Evolutionary conservation across 2,888 invertebrate genomes (phyloP).

Genomic region (Nephrocerus scutellatus): DNA sequence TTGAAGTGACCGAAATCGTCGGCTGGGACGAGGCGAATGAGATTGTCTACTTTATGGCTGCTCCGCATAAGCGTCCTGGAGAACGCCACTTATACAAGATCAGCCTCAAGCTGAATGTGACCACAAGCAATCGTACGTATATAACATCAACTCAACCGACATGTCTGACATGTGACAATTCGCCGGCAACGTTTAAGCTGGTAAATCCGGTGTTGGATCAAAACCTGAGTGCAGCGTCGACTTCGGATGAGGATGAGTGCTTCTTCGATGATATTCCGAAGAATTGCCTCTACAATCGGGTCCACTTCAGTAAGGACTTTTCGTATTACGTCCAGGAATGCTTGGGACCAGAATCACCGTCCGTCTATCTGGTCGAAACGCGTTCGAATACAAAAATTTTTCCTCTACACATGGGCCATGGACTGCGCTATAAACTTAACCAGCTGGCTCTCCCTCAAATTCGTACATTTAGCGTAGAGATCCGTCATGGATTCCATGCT

Average conservation of each 20-base stretch:
- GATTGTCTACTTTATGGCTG: slow-evolving; percentile 73
- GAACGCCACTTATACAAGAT: slow-evolving; percentile 77
- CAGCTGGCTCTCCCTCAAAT: slow-evolving; percentile 68
- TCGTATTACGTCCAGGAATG: slow-evolving; percentile 67
- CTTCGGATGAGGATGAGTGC: slow-evolving; percentile 30
- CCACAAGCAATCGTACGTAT: slow-evolving; percentile 46
- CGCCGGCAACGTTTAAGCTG: slow-evolving; percentile 38
- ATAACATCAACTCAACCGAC: slow-evolving; percentile 45
- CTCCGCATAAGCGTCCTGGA: slow-evolving; percentile 68
- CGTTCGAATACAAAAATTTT: slow-evolving; percentile 54
- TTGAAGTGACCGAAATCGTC: slow-evolving; percentile 65
- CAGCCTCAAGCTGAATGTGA: slow-evolving; percentile 48
- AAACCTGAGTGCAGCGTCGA: slow-evolving; percentile 17
- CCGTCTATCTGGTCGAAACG: slow-evolving; percentile 58
- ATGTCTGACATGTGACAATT: slow-evolving; percentile 47
- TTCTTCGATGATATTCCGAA: slow-evolving; percentile 48
- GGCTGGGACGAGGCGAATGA: slow-evolving; percentile 70
- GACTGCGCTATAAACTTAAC: slow-evolving; percentile 56
- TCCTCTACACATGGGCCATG: slow-evolving; percentile 63
- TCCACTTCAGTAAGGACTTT: slow-evolving; percentile 59
- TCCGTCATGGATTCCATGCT: slow-evolving; percentile 59
- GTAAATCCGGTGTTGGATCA: slow-evolving; percentile 26
- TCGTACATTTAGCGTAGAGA: slow-evolving; percentile 62
- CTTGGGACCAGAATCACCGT: slow-evolving; percentile 68
- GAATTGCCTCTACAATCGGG: slow-evolving; percentile 58